Evolutionary conservation across 1,140 invertebrate genomes (phyloP).

Genomic region (Drosophila ironensis): DNA sequence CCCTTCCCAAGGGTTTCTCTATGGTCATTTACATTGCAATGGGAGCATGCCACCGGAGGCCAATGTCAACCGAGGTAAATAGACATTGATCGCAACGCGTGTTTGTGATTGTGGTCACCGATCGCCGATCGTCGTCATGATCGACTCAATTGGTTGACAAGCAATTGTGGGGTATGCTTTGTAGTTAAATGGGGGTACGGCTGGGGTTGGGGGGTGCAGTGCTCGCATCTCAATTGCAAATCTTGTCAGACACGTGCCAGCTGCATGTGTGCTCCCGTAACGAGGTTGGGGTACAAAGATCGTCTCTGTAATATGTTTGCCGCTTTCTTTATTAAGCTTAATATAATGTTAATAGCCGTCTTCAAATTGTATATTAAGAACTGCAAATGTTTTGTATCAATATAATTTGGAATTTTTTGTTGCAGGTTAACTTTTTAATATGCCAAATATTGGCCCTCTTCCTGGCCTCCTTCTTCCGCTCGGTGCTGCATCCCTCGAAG

Average conservation of each 20-base stretch:
- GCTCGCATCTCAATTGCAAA: conserved; percentile 11
- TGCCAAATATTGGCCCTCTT: conserved; percentile 90
- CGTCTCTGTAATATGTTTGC: too few relatives aligned
- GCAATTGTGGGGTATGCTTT: not conserved
- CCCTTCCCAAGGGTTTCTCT: not conserved
- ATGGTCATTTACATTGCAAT: conserved; percentile 13
- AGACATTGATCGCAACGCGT: conserved; percentile 54
- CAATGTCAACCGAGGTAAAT: not conserved
- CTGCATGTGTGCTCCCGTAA: conserved; percentile 13
- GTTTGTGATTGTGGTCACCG: conserved; percentile 25
- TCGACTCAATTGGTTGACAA: conserved; percentile 41
- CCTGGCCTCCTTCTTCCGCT: conserved; percentile 89
- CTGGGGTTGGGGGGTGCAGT: not conserved
- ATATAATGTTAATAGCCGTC: too few relatives aligned
- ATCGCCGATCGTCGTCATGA: conserved; percentile 14
- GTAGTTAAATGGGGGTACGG: too few relatives aligned
- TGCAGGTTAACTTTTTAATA: conserved; percentile 92
- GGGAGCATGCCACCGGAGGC: conserved; percentile 29
- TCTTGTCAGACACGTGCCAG: conserved; percentile 14
- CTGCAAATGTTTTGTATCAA: not conserved
- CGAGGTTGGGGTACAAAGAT: conserved; percentile 4
- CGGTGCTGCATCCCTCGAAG: conserved; percentile 86
- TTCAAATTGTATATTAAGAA: too few relatives aligned
- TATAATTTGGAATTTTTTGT: not conserved
- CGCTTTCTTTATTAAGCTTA: not conserved